Base-by-base conservation (phyloP, 1,140 invertebrate genomes). In the Lordiphosa mommai region DNA sequence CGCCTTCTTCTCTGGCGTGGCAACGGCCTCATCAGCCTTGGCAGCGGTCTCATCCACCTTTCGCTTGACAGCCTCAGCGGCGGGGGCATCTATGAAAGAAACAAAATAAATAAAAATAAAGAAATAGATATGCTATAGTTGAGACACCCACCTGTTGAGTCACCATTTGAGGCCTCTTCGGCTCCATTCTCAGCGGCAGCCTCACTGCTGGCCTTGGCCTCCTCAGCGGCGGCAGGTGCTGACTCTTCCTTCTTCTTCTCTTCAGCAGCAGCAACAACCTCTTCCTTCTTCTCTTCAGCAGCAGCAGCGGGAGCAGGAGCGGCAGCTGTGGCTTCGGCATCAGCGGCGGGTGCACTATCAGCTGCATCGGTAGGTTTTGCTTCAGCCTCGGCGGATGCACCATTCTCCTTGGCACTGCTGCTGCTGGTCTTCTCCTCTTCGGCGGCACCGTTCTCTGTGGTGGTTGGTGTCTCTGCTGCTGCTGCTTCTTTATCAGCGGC, bases 1-100 rank as follows among this genome's bases (percentile, higher is more conserved):
- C 58, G 86, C 86, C 64, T 88, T 88, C 74, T 88, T 88, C 64
- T 88, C 86, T 51, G 86, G 86, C 67, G 86, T 88, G 43, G 77
- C 86, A 59, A 86, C 71, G 30, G 74, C 74, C 48, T 88, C 86
- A 44, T 86, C 82, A 46, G 70, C 69, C 58, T 88, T 88, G 12
- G 63, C 70, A 36, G 72, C 50, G 16, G 67, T 61, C 43, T 84
- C 86, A 14, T 79, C 74, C 8, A 88, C 86, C 87, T 88, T 88
- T 68, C 86, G 84, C 64, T 88, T 88, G 8, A 88, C 86, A 23
- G 86, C 86, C 48, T 88, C 86, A 46, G 71, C 67, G 47, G 63
- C 67, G 47, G 82, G 73, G 51, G 82, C 74, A 51, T 88, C 86
- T 87, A 37, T 7, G 52, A 57, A 37, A 8, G 10, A 0, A 20